Evolutionary conservation across 2,888 invertebrate species (phyloP), one percentile per base, ranked within the genome.

Genomic region (Lamellibrachia columna): DNA sequence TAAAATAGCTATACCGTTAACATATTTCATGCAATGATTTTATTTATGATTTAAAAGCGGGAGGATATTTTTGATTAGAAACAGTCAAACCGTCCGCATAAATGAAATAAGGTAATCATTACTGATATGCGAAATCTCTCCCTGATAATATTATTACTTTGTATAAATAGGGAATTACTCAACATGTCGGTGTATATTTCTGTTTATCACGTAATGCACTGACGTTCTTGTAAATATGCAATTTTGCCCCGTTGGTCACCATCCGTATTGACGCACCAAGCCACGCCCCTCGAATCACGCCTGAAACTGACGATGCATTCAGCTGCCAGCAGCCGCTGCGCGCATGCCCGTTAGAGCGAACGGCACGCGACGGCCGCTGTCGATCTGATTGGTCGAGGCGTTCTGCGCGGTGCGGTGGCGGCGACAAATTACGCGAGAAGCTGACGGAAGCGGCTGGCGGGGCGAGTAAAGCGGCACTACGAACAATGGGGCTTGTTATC

Each of bases 401-500:
- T 7, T 6, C 75, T 15, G n/a, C 75, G 75, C 15, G 75, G 11
- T 15, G n/a, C 75, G 75, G 75, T 22, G 22, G 75, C 75, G 75
- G 75, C n/a, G 75, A 75, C 75, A 75, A 75, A 75, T 75, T 75
- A 22, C 75, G 75, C 15, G 75, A 15, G 75, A 75, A 22, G 75
- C 75, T 75, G 75, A 75, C 75, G 75, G 75, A 15, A 75, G 75
- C 75, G 75, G 75, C 22, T 22, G n/a, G 22, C 0, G 22, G 6
- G 22, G 75, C 75, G 75, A 75, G 22, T 75, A 75, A 75, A 15
- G 75, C 75, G 75, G 15, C 75, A 75, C 75, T 75, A n/a, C 75
- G 22, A n/a, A 75, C 75, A 75, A 75, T 75, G 75, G 75, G 75
- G 75, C 75, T 75, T 75, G 75, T 75, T 75, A 75, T 75, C 75